Percentiles rank a stretch among this genome's conserved stretches.
phyloP scores from a whole-genome alignment of 2,797 vertebrate genomes.

The Sebastes glaucus region DNA sequence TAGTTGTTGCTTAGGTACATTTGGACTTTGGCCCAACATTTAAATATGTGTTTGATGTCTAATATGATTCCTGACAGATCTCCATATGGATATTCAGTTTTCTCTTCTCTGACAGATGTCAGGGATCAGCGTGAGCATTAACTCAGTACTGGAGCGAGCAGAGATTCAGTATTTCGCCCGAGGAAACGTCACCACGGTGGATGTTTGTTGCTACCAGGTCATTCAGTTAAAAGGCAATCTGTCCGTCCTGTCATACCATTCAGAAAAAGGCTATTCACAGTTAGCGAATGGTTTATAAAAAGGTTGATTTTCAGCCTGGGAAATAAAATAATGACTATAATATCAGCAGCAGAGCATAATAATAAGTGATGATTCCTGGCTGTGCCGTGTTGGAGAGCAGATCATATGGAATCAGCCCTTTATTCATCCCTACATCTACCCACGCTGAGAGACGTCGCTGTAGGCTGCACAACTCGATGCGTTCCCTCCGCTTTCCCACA shows the following conservation, averaged over 20 bases:
- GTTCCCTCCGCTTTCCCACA: neutral
- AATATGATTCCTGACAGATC: neutral
- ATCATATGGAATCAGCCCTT: neutral
- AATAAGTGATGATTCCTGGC: neutral
- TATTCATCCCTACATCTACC: neutral
- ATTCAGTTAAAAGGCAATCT: too few relatives aligned
- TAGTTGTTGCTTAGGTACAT: neutral
- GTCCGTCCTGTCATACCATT: neutral
- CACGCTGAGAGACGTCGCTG: constrained; percentile 3
- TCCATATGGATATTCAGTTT: neutral
- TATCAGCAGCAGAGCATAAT: neutral
- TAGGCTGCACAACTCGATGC: neutral
- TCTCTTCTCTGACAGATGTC: neutral
- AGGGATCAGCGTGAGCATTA: neutral
- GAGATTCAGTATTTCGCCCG: neutral
- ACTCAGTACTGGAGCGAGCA: neutral
- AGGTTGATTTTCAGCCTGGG: neutral
- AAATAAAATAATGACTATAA: neutral
- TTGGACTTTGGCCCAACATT: neutral
- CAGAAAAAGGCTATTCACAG: neutral
- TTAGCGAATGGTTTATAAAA: neutral
- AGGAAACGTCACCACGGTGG: neutral
- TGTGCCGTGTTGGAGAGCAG: neutral
- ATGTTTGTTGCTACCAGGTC: neutral
- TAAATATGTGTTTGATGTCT: neutral